Percentiles rank a stretch among this genome's conserved stretches.
These are phyloP conservation scores for Prosapia bicincta DNA, from an alignment of 2,888 invertebrate species.

Conservation along the genomic window DNA sequence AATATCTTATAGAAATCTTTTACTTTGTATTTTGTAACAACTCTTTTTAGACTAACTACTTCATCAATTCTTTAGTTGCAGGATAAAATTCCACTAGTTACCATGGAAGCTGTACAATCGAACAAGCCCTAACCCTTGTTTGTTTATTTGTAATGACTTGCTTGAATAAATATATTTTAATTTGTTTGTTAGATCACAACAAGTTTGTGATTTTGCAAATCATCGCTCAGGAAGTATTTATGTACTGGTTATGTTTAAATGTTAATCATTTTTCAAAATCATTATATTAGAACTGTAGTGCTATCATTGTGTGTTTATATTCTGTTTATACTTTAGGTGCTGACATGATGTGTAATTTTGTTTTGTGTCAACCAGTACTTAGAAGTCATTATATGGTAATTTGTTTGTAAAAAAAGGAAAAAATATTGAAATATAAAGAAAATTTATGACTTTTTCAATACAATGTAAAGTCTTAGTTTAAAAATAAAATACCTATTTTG, in stretches of 20 bases:
- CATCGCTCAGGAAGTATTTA: background rate
- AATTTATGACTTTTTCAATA: conserved; percentile 34
- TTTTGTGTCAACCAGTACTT: conserved; percentile 31
- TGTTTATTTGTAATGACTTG: background rate
- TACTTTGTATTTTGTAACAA: too few relatives aligned
- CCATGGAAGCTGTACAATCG: background rate
- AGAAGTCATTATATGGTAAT: conserved; percentile 25
- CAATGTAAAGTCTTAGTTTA: conserved; percentile 37
- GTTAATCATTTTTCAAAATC: conserved; percentile 7
- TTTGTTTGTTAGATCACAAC: background rate
- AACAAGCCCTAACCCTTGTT: background rate
- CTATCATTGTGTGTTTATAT: conserved; percentile 10
- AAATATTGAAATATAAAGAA: conserved; percentile 28
- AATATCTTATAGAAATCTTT: too few relatives aligned
- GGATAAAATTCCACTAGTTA: background rate
- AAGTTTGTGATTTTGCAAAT: background rate
- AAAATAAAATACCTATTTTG: conserved; percentile 37
- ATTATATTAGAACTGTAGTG: background rate
- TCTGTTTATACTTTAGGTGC: conserved; percentile 30
- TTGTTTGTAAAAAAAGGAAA: conserved; percentile 27
- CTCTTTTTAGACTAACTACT: background rate
- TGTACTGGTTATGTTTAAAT: conserved; percentile 22
- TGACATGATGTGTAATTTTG: conserved; percentile 29
- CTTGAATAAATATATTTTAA: background rate
- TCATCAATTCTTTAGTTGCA: background rate